Base-by-base conservation (phyloP, 1,140 invertebrate genomes). In the Anastatus disparis region DNA sequence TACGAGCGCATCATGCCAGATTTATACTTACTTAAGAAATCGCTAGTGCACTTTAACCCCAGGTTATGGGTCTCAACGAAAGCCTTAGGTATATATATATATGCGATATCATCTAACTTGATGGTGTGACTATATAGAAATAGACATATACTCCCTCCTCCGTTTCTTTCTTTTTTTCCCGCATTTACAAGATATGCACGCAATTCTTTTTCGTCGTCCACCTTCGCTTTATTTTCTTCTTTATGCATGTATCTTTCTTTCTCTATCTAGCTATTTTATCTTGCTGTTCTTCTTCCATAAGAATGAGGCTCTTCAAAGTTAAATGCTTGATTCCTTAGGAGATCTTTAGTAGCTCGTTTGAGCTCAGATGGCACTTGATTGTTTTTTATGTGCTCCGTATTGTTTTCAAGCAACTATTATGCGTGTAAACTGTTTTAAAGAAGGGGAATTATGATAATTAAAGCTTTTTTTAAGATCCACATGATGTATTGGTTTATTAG, bases 11-110 rank as follows among this genome's bases (percentile, higher is more conserved):
- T 81, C 78, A 80, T 75, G 40, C 74, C 78, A 77, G 79, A 80
- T 81, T 82, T 81, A 78, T 80, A 79, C 78, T 79, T 80, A 79
- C 79, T 79, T 81, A 81, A 77, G 71, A 76, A 80, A 78, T 75
- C 77, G 76, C 77, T 77, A 79, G 71, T 62, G 61, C 68, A 62
- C 70, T 72, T 65, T 52, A 48, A 73, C 40, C 52, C 50, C 63
- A 61, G 68, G 66, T 75, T 75, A 71, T 74, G 61, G 73, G 44
- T 42, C 65, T 35, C 65, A n/a, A 42, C 65, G 65, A 67, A 67
- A 67, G 65, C 53, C 64, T 56, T 52, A n/a, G n/a, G n/a, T n/a
- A n/a, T n/a, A n/a, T n/a, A n/a, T n/a, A n/a, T n/a, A 38, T 38
- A 50, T 38, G 67, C 38, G 55, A 71, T 71, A 71, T 71, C 70